Conservation (phyloP, 2,888 invertebrate genomes). For the Drosophila algonquin region DNA sequence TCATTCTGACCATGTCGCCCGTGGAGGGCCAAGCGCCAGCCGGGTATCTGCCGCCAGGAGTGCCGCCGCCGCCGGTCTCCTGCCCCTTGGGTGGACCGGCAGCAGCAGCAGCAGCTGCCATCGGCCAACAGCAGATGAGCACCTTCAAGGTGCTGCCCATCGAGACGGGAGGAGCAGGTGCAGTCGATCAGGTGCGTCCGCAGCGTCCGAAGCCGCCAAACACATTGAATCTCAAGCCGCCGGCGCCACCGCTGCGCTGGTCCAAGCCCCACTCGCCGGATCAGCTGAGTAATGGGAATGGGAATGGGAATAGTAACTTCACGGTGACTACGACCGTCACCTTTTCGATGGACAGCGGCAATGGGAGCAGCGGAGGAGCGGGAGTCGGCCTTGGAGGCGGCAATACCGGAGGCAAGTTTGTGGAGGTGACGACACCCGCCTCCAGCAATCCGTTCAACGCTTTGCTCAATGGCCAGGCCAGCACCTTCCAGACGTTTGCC, state of each 20-base stretch:
- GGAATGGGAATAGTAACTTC: constrained; percentile 86
- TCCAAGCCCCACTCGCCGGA: constrained; percentile 89
- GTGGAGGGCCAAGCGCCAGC: constrained; percentile 78
- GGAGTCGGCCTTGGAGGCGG: background rate
- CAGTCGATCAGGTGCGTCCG: constrained; percentile 85
- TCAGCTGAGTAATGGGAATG: constrained; percentile 39
- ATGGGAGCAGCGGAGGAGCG: background rate
- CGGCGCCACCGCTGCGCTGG: constrained; percentile 94
- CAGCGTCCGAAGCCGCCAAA: constrained; percentile 93
- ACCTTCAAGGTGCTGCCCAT: constrained; percentile 87
- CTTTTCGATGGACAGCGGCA: constrained; percentile 87
- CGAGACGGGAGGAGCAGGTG: background rate
- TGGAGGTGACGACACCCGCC: constrained; percentile 83
- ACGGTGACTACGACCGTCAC: constrained; percentile 94
- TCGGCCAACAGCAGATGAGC: constrained; percentile 84
- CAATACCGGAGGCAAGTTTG: constrained; percentile 59
- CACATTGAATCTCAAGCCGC: constrained; percentile 92
- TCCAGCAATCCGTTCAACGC: constrained; percentile 76
- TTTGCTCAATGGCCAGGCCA: constrained; percentile 71
- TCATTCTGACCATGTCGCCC: constrained; percentile 91
- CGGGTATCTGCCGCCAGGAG: background rate
- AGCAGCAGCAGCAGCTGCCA: background rate
- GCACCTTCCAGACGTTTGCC: constrained; percentile 86
- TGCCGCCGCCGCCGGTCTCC: background rate
- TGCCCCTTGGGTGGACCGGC: background rate